Base-by-base conservation (phyloP, 2,888 invertebrate genomes). In the Cephus nigrinus region DNA sequence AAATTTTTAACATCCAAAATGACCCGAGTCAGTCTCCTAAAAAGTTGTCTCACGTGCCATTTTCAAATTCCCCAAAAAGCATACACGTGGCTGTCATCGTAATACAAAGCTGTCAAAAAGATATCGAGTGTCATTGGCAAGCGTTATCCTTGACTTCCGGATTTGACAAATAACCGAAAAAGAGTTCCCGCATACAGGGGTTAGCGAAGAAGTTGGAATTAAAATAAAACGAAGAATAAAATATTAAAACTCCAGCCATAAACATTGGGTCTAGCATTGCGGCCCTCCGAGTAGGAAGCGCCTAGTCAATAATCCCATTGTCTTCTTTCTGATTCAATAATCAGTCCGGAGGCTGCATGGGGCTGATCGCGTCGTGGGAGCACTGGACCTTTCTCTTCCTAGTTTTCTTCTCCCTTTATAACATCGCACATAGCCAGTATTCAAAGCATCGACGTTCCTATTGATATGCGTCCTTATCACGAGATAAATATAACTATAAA, bases 271-370 rank as follows among this genome's bases (percentile, higher is more conserved):
- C 55, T 23, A 9, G 2, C 9, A 55, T 76, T 76, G 76, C 31
- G 76, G 33, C 76, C 73, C 73, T 76, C 74, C 74, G 76, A 76
- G 76, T 76, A 76, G 76, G 76, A 76, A 76, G 73, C 76, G 73
- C 73, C 76, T 76, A 73, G 76, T 76, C 73, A 76, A 69, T 76
- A 76, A 76, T 76, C 76, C 76, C 69, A 76, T 76, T 76, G 76
- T 76, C 76, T 76, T 76, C 76, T 69, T 74, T 76, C 73, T 76
- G 73, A 76, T 76, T 74, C 73, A 76, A 74, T 76, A 76, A 55
- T 23, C 55, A 23, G 23, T 55, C 55, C 55, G 55, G 55, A 55
- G 55, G 23, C 55, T 55, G 55, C 9, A 55, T 9, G 55, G 55
- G 55, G 55, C 23, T 9, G 55, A 55, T 55, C 55, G 2, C 23